Conservation (phyloP, 2,113 vertebrate species). For the Cyprinodon tularosa region DNA sequence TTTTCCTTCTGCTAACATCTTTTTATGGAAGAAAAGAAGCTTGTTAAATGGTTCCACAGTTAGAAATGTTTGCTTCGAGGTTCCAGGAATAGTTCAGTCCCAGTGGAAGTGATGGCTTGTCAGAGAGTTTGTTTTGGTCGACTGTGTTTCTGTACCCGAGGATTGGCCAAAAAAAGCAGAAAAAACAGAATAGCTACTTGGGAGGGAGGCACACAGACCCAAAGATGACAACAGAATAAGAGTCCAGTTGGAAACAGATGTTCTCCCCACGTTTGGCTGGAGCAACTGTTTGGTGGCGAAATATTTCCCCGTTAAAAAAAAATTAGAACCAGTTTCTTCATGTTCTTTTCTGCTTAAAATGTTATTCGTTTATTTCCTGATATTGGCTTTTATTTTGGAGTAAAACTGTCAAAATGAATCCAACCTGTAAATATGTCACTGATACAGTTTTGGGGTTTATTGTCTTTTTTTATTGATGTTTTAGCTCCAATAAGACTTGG, state of each 20-base stretch:
- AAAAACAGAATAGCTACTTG: constrained; percentile 25
- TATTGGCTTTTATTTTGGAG: not conserved
- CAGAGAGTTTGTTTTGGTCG: constrained; percentile 46
- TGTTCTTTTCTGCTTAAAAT: not conserved
- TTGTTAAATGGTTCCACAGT: constrained; percentile 26
- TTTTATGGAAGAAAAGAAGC: constrained; percentile 6
- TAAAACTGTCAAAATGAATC: not conserved
- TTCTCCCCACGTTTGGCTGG: not conserved
- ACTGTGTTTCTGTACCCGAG: constrained; percentile 25
- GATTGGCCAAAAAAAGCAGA: constrained; percentile 29
- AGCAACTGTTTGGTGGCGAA: not conserved
- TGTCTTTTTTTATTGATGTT: no score
- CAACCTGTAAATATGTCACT: not conserved
- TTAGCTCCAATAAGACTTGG: no score
- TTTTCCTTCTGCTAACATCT: constrained; percentile 21
- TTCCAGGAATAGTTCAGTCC: not conserved
- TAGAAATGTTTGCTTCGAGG: constrained; percentile 12
- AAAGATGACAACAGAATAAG: not conserved
- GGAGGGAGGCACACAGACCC: constrained; percentile 20
- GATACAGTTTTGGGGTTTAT: not conserved
- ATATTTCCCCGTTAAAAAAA: not conserved
- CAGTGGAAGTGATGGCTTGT: constrained; percentile 30
- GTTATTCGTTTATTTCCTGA: not conserved
- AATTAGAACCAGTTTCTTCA: not conserved
- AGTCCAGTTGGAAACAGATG: constrained; percentile 13